Percentiles rank a stretch among this genome's conserved stretches.
Evolutionary conservation across 2,888 invertebrate species (phyloP).

Genomic region (Encarsia formosa): DNA sequence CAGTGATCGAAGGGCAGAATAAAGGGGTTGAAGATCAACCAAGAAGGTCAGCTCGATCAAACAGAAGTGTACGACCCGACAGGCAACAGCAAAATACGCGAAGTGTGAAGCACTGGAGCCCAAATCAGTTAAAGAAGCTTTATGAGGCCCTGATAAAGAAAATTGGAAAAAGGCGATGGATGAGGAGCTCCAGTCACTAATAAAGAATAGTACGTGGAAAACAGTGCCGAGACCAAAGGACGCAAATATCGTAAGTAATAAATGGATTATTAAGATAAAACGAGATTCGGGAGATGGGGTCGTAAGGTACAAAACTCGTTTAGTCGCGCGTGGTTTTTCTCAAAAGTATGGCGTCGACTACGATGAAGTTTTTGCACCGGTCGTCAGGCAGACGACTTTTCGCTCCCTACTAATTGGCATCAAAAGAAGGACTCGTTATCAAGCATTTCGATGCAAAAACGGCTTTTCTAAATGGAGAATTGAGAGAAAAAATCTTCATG

Average conservation of each 20-base stretch:
- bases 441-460: slow-evolving; percentile 32
- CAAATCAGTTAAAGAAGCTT: not conserved
- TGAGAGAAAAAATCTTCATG: slow-evolving; percentile 30
- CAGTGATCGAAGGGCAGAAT: not conserved
- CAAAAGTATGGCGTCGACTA: slow-evolving; percentile 16
- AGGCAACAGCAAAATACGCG: not conserved
- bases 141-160: not conserved
- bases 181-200: not conserved
- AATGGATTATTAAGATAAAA: slow-evolving; percentile 4
- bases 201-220: not conserved
- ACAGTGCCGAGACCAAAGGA: not conserved
- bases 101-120: not conserved
- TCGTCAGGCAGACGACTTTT: slow-evolving; percentile 30
- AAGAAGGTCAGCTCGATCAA: not conserved
- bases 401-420: slow-evolving; percentile 28
- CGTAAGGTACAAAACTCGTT: not conserved
- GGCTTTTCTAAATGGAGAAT: slow-evolving; percentile 32
- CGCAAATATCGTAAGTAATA: not conserved
- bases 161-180: slow-evolving; percentile 9
- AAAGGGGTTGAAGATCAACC: not conserved
- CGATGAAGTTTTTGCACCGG: slow-evolving; percentile 39
- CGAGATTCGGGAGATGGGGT: slow-evolving; percentile 3
- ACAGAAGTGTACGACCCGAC: not conserved
- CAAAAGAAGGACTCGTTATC: slow-evolving; percentile 19
- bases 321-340: slow-evolving; percentile 19